phyloP scores from a whole-genome alignment of 2,888 invertebrate species.

The Sinodicranocentrus sp. region DNA sequence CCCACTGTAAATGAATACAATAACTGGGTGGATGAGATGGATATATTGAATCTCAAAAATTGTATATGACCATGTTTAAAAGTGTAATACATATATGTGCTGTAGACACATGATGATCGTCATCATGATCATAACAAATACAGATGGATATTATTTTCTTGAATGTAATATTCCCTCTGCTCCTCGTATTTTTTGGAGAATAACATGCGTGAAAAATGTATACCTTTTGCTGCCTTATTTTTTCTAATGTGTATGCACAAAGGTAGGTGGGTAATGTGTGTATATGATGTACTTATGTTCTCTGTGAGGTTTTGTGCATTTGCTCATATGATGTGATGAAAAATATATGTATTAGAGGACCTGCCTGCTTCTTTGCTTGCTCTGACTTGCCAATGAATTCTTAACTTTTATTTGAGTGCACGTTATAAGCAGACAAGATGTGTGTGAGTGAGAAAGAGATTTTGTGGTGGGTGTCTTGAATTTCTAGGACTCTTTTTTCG shows the following conservation, averaged over 20 bases:
- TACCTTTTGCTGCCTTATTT: background rate
- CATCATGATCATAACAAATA: slow-evolving; percentile 16
- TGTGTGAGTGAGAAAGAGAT: background rate
- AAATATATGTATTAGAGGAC: background rate
- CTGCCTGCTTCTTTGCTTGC: background rate
- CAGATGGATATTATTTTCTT: slow-evolving; percentile 12
- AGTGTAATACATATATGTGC: no score
- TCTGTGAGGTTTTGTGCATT: no score
- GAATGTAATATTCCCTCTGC: background rate
- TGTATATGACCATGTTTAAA: no score
- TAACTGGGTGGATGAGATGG: no score
- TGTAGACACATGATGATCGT: no score
- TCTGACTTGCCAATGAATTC: background rate
- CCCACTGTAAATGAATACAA: no score
- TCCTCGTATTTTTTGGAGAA: background rate
- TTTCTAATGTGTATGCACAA: background rate
- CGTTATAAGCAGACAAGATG: background rate
- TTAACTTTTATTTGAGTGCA: background rate
- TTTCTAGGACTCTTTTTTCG: slow-evolving; percentile 15
- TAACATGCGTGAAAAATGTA: slow-evolving; percentile 2
- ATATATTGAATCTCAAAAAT: no score
- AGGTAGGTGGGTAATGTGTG: no score
- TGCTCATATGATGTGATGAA: background rate
- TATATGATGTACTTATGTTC: no score
- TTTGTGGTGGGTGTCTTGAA: slow-evolving; percentile 21